A percentile compares a stretch with the other conserved stretches of the same genome.
phyloP scores from a whole-genome alignment of 2,113 vertebrate genomes.

The Phodopus roborovskii region DNA sequence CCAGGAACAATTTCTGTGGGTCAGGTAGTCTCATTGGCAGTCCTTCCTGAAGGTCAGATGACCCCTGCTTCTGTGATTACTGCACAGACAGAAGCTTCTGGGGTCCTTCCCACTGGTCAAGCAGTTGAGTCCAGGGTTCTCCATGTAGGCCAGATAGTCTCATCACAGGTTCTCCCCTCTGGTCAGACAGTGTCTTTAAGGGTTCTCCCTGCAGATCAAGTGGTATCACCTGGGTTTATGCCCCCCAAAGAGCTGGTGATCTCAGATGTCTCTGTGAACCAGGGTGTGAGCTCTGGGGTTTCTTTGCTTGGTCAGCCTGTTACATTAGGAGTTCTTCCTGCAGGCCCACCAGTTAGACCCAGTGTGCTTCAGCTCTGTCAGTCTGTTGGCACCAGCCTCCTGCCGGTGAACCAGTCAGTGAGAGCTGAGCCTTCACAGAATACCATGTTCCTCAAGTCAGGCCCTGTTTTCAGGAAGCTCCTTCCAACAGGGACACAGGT shows the following conservation, averaged over 20 bases:
- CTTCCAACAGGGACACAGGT: conserved; percentile 95
- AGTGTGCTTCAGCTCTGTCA: conserved; percentile 86
- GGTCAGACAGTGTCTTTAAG: conserved; percentile 85
- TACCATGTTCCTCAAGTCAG: conserved; percentile 89
- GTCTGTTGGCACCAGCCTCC: conserved; percentile 80
- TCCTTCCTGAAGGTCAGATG: conserved; percentile 86
- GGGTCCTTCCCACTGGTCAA: conserved; percentile 85
- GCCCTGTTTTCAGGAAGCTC: conserved; percentile 92
- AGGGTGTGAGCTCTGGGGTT: conserved; percentile 79
- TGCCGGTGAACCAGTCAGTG: conserved; percentile 84
- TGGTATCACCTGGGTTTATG: conserved; percentile 76
- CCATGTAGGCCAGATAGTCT: conserved; percentile 87
- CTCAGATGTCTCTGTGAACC: conserved; percentile 83
- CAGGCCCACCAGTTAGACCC: conserved; percentile 85
- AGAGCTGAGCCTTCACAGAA: conserved; percentile 82
- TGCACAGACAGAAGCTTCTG: conserved; percentile 75
- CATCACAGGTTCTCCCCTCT: conserved; percentile 86
- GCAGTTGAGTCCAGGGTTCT: conserved; percentile 84
- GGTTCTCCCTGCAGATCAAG: conserved; percentile 84
- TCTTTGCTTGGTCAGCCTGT: conserved; percentile 88
- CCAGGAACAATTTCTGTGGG: conserved; percentile 79
- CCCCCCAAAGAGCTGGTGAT: conserved; percentile 69
- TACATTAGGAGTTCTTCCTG: conserved; percentile 84
- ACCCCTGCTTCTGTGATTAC: conserved; percentile 79
- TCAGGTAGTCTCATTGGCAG: conserved; percentile 74